These are phyloP conservation scores for Drosophila teissieri DNA, from an alignment of 1,140 invertebrate species.

Conservation along the genomic window DNA sequence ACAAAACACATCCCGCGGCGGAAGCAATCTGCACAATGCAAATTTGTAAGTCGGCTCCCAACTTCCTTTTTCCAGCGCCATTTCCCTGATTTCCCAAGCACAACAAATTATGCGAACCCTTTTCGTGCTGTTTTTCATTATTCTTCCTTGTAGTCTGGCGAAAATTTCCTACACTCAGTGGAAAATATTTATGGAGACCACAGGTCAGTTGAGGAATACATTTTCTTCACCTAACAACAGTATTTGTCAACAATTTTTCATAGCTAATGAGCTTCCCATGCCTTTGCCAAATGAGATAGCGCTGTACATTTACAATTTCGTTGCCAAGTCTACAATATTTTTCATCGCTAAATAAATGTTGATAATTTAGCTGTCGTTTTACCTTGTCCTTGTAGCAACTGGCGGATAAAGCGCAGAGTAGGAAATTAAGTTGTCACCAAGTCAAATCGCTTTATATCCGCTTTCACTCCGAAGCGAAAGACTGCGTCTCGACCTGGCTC, in stretches of 20 bases:
- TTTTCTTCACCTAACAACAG: not conserved
- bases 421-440: slow-evolving; percentile 44
- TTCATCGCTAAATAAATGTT: slow-evolving; percentile 21
- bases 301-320: slow-evolving; percentile 11
- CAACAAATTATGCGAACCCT: slow-evolving; percentile 32
- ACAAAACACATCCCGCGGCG: slow-evolving; percentile 41
- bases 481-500: slow-evolving; percentile 4
- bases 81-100: slow-evolving; percentile 12
- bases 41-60: slow-evolving; percentile 56
- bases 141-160: not conserved
- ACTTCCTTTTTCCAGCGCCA: slow-evolving; percentile 36
- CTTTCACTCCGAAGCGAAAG: slow-evolving; percentile 9
- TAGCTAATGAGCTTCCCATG: slow-evolving; percentile 13
- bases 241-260: slow-evolving; percentile 38
- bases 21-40: slow-evolving; percentile 69
- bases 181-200: slow-evolving; percentile 16
- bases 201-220: slow-evolving; percentile 1
- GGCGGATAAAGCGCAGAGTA: slow-evolving; percentile 7
- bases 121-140: not conserved
- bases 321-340: slow-evolving; percentile 10
- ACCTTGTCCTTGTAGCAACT: slow-evolving; percentile 12
- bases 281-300: slow-evolving; percentile 7
- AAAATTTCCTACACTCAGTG: slow-evolving; percentile 1
- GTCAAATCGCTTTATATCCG: slow-evolving; percentile 44
- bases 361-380: slow-evolving; percentile 18